Conservation (phyloP, 1,140 invertebrate genomes). For the Tribolium madens region DNA sequence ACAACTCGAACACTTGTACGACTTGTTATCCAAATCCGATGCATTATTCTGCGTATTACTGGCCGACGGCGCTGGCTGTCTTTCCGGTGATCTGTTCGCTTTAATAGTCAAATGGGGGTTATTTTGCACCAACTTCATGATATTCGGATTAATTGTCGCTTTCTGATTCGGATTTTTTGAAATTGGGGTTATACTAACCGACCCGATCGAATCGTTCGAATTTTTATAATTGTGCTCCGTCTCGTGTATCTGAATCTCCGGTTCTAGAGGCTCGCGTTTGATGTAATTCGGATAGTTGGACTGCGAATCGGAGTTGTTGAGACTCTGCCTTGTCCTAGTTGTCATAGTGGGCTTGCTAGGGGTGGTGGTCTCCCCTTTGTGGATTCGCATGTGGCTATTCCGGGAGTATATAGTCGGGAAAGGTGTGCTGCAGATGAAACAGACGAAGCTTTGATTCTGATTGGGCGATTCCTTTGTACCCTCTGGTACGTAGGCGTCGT, state of each 20-base stretch:
- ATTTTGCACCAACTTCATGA: conserved; percentile 62
- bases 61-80: conserved; percentile 22
- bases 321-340: background rate
- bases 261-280: conserved; percentile 63
- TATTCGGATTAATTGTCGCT: conserved; percentile 58
- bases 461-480: conserved; percentile 48
- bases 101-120: conserved; percentile 63
- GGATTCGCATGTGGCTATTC: conserved; percentile 64
- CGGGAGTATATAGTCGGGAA: conserved; percentile 63
- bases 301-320: background rate
- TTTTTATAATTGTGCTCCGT: conserved; percentile 44
- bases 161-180: conserved; percentile 56
- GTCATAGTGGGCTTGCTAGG: background rate
- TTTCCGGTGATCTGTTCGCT: conserved; percentile 43
- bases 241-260: conserved; percentile 64
- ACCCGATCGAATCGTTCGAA: conserved; percentile 54
- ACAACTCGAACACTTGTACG: conserved; percentile 63
- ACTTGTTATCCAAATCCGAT: conserved; percentile 45
- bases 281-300: conserved; percentile 25
- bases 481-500: conserved; percentile 54
- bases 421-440: conserved; percentile 61
- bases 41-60: conserved; percentile 6
- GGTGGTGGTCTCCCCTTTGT: conserved; percentile 55
- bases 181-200: conserved; percentile 62
- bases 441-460: conserved; percentile 52